Conservation (phyloP, 2,888 invertebrate genomes). For the Limnephilus rhombicus region DNA sequence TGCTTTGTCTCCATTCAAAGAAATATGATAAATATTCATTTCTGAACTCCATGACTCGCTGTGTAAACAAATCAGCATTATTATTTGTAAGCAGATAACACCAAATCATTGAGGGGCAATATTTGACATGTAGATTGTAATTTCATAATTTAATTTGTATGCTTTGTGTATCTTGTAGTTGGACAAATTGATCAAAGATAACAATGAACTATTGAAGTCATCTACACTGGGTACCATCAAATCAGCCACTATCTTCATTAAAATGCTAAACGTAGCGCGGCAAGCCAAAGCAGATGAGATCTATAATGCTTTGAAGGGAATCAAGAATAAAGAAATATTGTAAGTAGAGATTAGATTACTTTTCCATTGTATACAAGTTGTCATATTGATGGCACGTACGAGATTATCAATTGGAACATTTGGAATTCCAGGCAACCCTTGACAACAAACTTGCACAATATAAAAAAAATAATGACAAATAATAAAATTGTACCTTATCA, state of each 20-base stretch:
- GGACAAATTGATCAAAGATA: conserved; percentile 75
- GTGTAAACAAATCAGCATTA: background rate
- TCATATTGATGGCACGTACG: background rate
- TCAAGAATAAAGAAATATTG: conserved; percentile 78
- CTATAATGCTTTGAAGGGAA: conserved; percentile 77
- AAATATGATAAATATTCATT: conserved; percentile 3
- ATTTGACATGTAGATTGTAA: background rate
- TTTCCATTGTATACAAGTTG: background rate
- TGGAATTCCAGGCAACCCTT: background rate
- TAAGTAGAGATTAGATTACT: conserved; percentile 69
- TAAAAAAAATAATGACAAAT: background rate
- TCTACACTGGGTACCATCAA: conserved; percentile 80
- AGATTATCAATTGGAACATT: background rate
- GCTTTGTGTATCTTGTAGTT: conserved; percentile 72
- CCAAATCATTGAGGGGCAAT: background rate
- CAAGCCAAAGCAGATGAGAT: conserved; percentile 79
- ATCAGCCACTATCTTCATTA: conserved; percentile 82
- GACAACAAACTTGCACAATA: background rate
- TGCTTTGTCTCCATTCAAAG: background rate
- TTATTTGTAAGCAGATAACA: conserved; percentile 19
- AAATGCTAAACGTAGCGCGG: conserved; percentile 80
- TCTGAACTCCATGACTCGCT: background rate
- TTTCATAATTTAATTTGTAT: background rate
- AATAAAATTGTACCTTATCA: background rate
- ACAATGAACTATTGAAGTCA: conserved; percentile 76